These are phyloP conservation scores for Chunga burmeisteri DNA, from an alignment of 2,113 vertebrate genomes.

Conservation along the genomic window DNA sequence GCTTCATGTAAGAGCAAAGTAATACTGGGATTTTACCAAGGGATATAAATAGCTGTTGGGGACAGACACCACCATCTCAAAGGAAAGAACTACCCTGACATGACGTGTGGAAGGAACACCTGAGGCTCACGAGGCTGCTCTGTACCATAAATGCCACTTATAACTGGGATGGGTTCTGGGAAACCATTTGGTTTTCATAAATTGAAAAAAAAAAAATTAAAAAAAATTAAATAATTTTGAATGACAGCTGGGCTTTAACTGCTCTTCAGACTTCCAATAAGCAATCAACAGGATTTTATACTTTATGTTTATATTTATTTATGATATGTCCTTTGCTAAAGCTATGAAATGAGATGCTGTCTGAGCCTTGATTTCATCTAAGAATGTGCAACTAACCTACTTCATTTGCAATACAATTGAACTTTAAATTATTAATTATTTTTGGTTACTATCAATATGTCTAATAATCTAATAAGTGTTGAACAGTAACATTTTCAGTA, in stretches of 20 bases:
- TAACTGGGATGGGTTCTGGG: accelerated
- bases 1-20: background rate
- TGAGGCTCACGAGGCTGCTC: background rate
- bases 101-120: background rate
- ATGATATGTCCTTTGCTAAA: background rate
- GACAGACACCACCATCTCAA: background rate
- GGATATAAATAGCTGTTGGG: background rate
- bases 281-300: background rate
- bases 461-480: background rate
- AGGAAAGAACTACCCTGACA: background rate
- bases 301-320: background rate
- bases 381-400: background rate
- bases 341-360: background rate
- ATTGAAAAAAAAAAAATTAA: background rate
- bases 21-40: background rate
- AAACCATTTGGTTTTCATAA: background rate
- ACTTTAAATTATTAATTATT: constrained; percentile 6
- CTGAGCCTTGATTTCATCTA: background rate
- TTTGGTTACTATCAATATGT: background rate
- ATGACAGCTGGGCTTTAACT: background rate
- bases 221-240: background rate
- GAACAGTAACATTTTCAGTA: background rate
- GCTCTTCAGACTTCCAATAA: background rate
- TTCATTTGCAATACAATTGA: background rate
- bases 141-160: background rate